Percentiles rank a stretch among this genome's conserved stretches.
Evolutionary conservation across 2,797 vertebrate species (phyloP).

Genomic region (Argya squamiceps): DNA sequence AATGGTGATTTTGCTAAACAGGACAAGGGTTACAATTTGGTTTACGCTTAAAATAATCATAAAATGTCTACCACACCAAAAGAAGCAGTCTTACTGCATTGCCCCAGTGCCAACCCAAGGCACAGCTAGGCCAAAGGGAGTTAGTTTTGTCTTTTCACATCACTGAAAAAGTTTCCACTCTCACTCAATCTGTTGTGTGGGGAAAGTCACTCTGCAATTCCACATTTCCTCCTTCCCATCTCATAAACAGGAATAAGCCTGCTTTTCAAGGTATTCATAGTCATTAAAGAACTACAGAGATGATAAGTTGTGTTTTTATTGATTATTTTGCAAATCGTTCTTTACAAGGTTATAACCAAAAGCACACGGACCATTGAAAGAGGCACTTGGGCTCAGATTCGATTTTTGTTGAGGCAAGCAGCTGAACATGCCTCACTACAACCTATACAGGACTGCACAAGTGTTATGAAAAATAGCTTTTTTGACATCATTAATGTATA

Average conservation of each 20-base stretch:
- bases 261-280: background rate
- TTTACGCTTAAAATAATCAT: background rate
- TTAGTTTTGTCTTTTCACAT: background rate
- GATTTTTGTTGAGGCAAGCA: background rate
- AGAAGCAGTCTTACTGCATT: background rate
- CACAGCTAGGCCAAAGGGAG: background rate
- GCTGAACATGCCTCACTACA: background rate
- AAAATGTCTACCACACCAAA: background rate
- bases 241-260: background rate
- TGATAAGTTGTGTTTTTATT: background rate
- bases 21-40: background rate
- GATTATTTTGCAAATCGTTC: background rate
- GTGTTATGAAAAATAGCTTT: background rate
- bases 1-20: background rate
- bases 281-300: background rate
- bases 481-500: background rate
- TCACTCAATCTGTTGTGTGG: rapidly evolving
- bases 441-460: background rate
- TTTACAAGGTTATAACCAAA: background rate
- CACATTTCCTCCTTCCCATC: background rate
- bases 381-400: background rate
- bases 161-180: background rate
- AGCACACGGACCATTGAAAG: background rate
- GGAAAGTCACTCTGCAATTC: background rate
- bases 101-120: rapidly evolving